Base-by-base conservation (phyloP, 2,113 vertebrate genomes). In the Hemicordylus capensis region DNA sequence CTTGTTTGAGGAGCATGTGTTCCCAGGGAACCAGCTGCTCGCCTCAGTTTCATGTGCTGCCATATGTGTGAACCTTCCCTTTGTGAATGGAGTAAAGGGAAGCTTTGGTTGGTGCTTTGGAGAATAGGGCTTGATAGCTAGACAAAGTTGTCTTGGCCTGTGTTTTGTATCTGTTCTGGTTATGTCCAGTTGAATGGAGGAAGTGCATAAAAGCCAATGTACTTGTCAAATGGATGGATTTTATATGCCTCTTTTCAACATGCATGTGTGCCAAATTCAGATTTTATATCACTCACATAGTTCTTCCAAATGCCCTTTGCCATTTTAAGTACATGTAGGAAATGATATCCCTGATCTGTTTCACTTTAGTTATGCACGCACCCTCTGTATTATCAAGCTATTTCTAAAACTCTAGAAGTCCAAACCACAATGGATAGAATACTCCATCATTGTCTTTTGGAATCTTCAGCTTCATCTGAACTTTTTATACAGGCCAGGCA, bases 241-340 rank as follows among this genome's bases (percentile, higher is more conserved):
- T n/a, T n/a, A n/a, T n/a, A n/a, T n/a, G n/a, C n/a, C n/a, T n/a
- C n/a, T 54, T 17, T 54, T 54, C 5, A 54, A 54, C 17, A 8
- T 70, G 42, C 6, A 0, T 83, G 44, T 39, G 22, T 31, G 76
- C 80, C 2, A n/a, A 83, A 17, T 8, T 85, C 85, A 80, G 80
- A 73, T 64, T 80, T 88, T 44, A 77, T 80, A 84, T 83, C 39
- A 88, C 63, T 91, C 1, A 73, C 85, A 87, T 15, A 91, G 39
- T 67, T 39, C 74, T 3, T 11, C 78, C 66, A 39, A 0, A 89
- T 92, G 81, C 75, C 37, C 8, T 67, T n/a, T 85, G 0, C 26
- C 1, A 14, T 88, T 83, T 87, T 63, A 85, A 81, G 77, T 81
- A 83, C 61, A 31, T 56, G 31, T 90, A 37, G 28, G 51, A 81